Base-by-base conservation (phyloP, 2,113 vertebrate species). In the Elaphurus davidianus region DNA sequence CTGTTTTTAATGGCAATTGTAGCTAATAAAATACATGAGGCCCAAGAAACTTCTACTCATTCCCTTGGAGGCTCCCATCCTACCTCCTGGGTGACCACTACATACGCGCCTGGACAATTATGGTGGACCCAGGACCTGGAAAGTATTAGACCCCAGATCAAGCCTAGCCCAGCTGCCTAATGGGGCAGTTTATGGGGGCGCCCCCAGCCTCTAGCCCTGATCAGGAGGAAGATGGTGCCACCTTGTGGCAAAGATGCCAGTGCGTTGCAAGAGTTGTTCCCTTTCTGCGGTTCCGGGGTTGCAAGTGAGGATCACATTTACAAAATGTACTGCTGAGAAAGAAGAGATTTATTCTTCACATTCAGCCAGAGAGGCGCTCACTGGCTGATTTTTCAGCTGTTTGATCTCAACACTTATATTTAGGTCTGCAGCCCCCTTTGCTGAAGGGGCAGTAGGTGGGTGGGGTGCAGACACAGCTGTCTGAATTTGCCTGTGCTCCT, bases 381-480 rank as follows among this genome's bases (percentile, higher is more conserved):
- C 50, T n/a, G 27, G 21, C 59, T 84, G n/a, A 19, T 27, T 93
- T 76, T 90, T 64, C 57, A 33, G 52, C 43, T 60, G 4, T 40
- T 55, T 12, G 25, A 52, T 43, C 16, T 86, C 55, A 50, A 0
- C 6, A 19, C 82, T 94, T 47, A 64, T 14, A 15, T 57, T 28
- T 30, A 54, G 10, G 62, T 74, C 71, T 50, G 33, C 28, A 45
- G 47, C 25, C 14, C 40, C 17, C 2, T 62, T 78, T 74, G 43
- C 67, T 52, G 30, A 62, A 86, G 33, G 59, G 30, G 33, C 64
- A 3, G 33, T 10, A 3, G 40, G 27, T 62, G 45, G 17, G 13
- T 3, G 5, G 85, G 2, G 1, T 2, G 4, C 13, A 7, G 8
- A 0, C 3, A 0, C 28, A 86, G 57, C 5, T 40, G 1, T 90